Percentiles rank a stretch among this genome's conserved stretches.
These are phyloP conservation scores for Montipora efflorescens DNA, from an alignment of 64 coral and sea anemone genomes.

Conservation along the genomic window DNA sequence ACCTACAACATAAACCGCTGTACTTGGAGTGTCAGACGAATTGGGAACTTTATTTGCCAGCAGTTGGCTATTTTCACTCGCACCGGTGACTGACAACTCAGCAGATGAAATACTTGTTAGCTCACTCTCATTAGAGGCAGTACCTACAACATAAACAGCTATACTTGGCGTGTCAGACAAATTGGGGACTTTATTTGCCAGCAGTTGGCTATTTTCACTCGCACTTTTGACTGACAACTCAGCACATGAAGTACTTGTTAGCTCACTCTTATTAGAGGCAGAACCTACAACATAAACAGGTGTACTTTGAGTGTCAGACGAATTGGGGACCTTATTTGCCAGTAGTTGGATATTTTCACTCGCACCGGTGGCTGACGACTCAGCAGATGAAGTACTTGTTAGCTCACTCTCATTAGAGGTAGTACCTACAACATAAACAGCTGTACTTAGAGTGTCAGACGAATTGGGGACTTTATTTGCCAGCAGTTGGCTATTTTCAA, in stretches of 20 bases:
- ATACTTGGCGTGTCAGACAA: neutral
- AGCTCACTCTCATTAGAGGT: constrained; percentile 16
- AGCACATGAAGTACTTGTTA: constrained; percentile 9
- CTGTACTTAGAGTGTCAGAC: constrained; percentile 7
- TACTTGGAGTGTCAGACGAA: neutral
- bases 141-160: constrained; percentile 13
- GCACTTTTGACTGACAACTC: neutral
- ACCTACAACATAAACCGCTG: constrained; percentile 1
- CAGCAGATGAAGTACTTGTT: constrained; percentile 14
- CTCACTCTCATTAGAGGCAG: constrained; percentile 18
- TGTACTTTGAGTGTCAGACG: neutral
- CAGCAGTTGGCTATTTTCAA: constrained; percentile 2
- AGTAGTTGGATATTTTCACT: constrained; percentile 5
- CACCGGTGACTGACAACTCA: constrained; percentile 2
- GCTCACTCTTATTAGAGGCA: neutral
- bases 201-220: constrained; percentile 11
- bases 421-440: constrained; percentile 20
- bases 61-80: constrained; percentile 17
- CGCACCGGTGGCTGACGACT: constrained; percentile 1
- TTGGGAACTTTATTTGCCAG: constrained; percentile 13
- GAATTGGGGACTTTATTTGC: constrained; percentile 17
- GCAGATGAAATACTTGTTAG: constrained; percentile 15
- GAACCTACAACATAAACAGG: constrained; percentile 2
- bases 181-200: constrained; percentile 14
- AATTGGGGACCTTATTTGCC: constrained; percentile 14